Percentiles rank a stretch among this genome's conserved stretches.
These are phyloP conservation scores for Diorhabda sublineata DNA, from an alignment of 1,140 invertebrate genomes.

Conservation along the genomic window DNA sequence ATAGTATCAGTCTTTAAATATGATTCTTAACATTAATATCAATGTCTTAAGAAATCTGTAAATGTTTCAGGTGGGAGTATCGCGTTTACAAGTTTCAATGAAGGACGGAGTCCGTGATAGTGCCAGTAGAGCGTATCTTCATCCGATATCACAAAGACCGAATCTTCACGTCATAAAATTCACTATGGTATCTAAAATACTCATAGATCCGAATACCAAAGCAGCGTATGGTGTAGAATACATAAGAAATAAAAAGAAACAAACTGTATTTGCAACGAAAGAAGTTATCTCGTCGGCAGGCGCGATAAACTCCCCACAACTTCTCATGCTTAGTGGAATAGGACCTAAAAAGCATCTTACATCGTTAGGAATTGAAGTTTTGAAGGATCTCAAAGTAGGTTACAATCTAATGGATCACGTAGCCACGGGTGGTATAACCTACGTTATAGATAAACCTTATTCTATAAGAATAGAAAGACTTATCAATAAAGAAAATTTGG, in stretches of 20 bases:
- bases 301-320: slow-evolving; percentile 68
- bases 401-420: slow-evolving; percentile 78
- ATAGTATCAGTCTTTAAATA: no score
- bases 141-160: slow-evolving; percentile 56
- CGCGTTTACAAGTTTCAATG: slow-evolving; percentile 62
- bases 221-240: slow-evolving; percentile 62
- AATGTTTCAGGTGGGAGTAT: slow-evolving; percentile 52
- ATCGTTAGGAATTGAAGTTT: slow-evolving; percentile 55
- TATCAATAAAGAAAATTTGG: slow-evolving; percentile 40
- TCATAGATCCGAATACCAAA: slow-evolving; percentile 66
- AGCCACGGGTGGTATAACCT: slow-evolving; percentile 63
- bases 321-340: slow-evolving; percentile 78
- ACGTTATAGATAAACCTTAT: slow-evolving; percentile 55
- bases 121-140: slow-evolving; percentile 69
- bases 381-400: slow-evolving; percentile 71
- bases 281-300: slow-evolving; percentile 77
- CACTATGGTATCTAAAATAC: slow-evolving; percentile 64
- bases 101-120: slow-evolving; percentile 70
- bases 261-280: slow-evolving; percentile 58
- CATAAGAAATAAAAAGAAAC: slow-evolving; percentile 50
- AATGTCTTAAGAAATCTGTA: neutral
- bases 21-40: no score
- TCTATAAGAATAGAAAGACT: slow-evolving; percentile 35
- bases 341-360: slow-evolving; percentile 68
- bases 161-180: slow-evolving; percentile 65